phyloP scores from a whole-genome alignment of 2,113 vertebrate species.

The Nothoprocta perdicaria region DNA sequence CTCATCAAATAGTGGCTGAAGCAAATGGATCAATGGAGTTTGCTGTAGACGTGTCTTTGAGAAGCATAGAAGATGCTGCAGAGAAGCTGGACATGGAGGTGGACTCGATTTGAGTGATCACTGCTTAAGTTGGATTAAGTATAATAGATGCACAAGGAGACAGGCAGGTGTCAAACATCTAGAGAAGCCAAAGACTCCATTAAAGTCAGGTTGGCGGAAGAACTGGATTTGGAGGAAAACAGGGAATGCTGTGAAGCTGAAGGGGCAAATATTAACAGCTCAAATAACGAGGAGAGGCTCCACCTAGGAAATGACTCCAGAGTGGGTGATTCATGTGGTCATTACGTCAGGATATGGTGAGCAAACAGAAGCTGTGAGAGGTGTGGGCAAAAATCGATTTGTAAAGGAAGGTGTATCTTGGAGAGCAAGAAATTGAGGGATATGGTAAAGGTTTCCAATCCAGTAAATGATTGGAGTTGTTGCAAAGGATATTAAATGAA shows the following conservation, averaged over 20 bases:
- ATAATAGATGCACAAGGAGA: neutral
- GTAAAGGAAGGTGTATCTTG: neutral
- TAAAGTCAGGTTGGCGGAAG: neutral
- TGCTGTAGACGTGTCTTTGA: neutral
- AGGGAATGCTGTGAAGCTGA: constrained; percentile 13
- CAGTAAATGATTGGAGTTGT: neutral
- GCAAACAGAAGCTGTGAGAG: constrained; percentile 45
- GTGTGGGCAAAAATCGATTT: neutral
- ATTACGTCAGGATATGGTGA: constrained; percentile 3
- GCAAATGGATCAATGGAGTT: neutral
- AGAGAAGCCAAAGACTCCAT: neutral
- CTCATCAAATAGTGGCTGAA: neutral
- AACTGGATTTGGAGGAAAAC: neutral
- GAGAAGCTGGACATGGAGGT: neutral
- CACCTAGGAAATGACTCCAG: constrained; percentile 36
- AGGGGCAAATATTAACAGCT: constrained; percentile 58
- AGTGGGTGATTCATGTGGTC: constrained; percentile 55
- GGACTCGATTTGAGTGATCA: neutral
- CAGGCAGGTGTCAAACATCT: neutral
- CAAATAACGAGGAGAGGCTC: constrained; percentile 46
- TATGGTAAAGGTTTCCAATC: neutral
- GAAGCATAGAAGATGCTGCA: neutral
- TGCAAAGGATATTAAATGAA: neutral
- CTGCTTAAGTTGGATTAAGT: neutral
- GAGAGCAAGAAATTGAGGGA: neutral